Base-by-base conservation (phyloP, 2,888 invertebrate species). In the Drosophila affinis region DNA sequence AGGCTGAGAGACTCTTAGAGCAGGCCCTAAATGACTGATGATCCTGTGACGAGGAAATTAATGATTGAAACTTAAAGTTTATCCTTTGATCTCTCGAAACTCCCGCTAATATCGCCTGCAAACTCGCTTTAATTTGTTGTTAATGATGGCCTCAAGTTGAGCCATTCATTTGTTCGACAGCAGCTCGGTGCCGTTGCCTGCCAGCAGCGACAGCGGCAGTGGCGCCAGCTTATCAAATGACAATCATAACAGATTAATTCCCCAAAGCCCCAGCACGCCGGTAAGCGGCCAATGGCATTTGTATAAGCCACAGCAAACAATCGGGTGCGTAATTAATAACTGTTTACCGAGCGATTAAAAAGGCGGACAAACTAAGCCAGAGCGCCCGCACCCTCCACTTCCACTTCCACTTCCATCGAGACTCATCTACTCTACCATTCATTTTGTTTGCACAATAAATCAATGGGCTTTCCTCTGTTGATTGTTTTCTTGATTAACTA, bases 171-270 rank as follows among this genome's bases (percentile, higher is more conserved):
- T 62, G 79, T 77, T 75, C 86, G 82, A 75, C 79, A 76, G 68
- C 53, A 34, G 34, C 34, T 34, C 34, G 2, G 4, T 34, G 34
- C 27, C 27, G 7, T 4, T 12, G 27, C 18, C 62, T 39, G 48
- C 48, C 24, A 53, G 53, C 27, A 27, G 17, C 58, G 56, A 60
- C 52, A 56, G 47, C 21, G 24, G 27, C 27, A 9, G 6, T 7
- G 29, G 59, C 32, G 4, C 7, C 39, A 14, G 71, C 62, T 72
- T 81, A 75, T 81, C 79, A 72, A 77, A 77, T 77, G 82, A 79
- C 84, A 85, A 81, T 87, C 85, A 87, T 77, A 82, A 71, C 81
- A 79, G 84, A 77, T 87, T 87, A 85, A 85, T 82, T 73, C 65
- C 54, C 70, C 51, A 76, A 83, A 73, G 72, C 60, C 44, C 48